Conservation (phyloP, 2,888 invertebrate species). For the Synergus gifuensis region DNA sequence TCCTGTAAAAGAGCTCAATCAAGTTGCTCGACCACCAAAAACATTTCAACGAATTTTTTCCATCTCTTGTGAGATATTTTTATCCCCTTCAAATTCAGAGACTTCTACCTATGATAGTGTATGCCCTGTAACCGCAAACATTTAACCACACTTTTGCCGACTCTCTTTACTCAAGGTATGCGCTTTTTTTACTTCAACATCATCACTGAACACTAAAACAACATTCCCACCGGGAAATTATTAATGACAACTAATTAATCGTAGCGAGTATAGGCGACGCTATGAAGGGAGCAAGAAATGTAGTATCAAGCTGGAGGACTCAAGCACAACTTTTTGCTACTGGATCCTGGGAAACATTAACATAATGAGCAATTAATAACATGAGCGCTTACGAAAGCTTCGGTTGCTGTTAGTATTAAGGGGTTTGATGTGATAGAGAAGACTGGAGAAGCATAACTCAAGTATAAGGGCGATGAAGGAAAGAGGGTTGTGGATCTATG, state of each 20-base stretch:
- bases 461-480: slow-evolving; percentile 48
- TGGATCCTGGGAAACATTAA: slow-evolving; percentile 59
- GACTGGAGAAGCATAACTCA: slow-evolving; percentile 37
- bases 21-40: slow-evolving; percentile 13
- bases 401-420: slow-evolving; percentile 38
- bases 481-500: slow-evolving; percentile 45
- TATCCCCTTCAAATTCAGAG: slow-evolving; percentile 25
- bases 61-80: slow-evolving; percentile 20
- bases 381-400: slow-evolving; percentile 45
- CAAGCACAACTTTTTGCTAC: slow-evolving; percentile 52
- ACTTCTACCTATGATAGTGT: not conserved
- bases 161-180: slow-evolving; percentile 51
- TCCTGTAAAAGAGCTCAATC: not conserved
- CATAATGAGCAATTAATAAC: slow-evolving; percentile 67
- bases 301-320: slow-evolving; percentile 39
- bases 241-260: slow-evolving; percentile 54
- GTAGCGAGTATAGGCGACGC: slow-evolving; percentile 44
- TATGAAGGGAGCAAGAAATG: slow-evolving; percentile 34
- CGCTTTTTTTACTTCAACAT: slow-evolving; percentile 29
- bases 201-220: slow-evolving; percentile 15
- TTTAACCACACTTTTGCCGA: slow-evolving; percentile 61
- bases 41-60: slow-evolving; percentile 6
- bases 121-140: slow-evolving; percentile 29
- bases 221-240: slow-evolving; percentile 46
- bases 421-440: slow-evolving; percentile 44